Evolutionary conservation across 2,888 invertebrate species (phyloP), one percentile per base, ranked within the genome.

Genomic region (Athalia circularis): DNA sequence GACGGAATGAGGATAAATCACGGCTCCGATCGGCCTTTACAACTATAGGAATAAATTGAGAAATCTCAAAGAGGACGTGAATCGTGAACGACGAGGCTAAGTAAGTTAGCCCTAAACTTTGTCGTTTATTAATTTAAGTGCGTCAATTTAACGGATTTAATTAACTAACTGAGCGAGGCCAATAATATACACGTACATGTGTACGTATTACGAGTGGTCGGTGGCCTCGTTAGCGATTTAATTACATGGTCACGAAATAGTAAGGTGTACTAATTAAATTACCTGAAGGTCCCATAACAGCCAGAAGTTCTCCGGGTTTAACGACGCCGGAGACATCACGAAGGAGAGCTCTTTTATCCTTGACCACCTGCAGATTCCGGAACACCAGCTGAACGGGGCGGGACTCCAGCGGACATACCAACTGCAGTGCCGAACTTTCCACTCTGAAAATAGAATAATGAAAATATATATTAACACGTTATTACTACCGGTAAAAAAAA

Each of bases 271-370:
- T n/a, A 64, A 50, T 64, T 29, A 57, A 83, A 88, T 86, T 87
- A 93, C 95, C 96, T 84, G 95, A 95, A 54, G 96, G 95, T 82
- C 96, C 96, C 95, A 96, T 95, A 80, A 96, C 94, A 82, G 96
- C 96, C 85, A 96, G 90, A 80, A 96, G 92, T 88, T 96, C 94
- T 72, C 96, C 96, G 15, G 95, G 95, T 84, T 94, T 93, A 83
- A 95, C 95, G 84, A 94, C 91, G 59, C 96, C 96, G 87, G 94
- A 94, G 85, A 96, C 94, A 91, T 95, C 94, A 83, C 93, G 92
- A 78, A 96, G 92, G 83, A 95, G 93, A 72, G 91, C 91, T 78
- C 94, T 92, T 81, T 93, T 91, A 81, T 90, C 91, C 83, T 91
- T 90, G 83, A 89, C 90, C 82, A 93, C 93, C 83, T 93, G 92